Base-by-base conservation (phyloP, 2,113 vertebrate species). In the Miniopterus natalensis region DNA sequence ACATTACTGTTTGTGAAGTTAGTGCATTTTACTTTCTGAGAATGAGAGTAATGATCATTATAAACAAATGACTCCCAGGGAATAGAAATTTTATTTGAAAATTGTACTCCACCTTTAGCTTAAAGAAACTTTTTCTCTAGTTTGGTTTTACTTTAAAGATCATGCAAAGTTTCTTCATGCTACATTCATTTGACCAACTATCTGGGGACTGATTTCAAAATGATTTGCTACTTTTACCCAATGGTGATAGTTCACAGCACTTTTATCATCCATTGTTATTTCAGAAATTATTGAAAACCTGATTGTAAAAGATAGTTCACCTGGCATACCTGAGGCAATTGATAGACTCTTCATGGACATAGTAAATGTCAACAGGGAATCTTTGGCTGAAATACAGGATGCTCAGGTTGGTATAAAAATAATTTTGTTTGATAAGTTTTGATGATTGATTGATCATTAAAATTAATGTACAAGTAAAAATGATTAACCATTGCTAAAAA, bases 301-400 rank as follows among this genome's bases (percentile, higher is more conserved):
- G 74, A 47, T 99, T 88, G 75, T 90, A 92, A 98, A 86, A 83
- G 97, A 98, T 42, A 85, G 21, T 6, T 66, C 73, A 77, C 36
- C 92, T 86, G 95, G 91, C 89, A 88, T 98, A 75, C 96, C 97
- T n/a, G 98, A 98, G 2, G 90, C 98, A 73, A 99, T 98, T 79
- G 98, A 99, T 59, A 98, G 96, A 89, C 97, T 99, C 8, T 99
- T 99, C 95, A 90, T 68, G 79, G 98, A 98, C 87, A 97, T 98
- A 21, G 97, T 90, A 95, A 89, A 88, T 73, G 5, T 98, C 29
- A 97, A 98, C 25, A 89, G 94, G 40, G 86, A 79, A 49, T 92
- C 5, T 8, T 57, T 87, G 18, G 71, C 84, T 59, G 98, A 98
- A 96, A 95, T 96, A 36, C 88, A 96, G 73, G 98, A 98, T 81